Conservation (phyloP, 2,888 invertebrate species). For the Muschampia plurimacula region DNA sequence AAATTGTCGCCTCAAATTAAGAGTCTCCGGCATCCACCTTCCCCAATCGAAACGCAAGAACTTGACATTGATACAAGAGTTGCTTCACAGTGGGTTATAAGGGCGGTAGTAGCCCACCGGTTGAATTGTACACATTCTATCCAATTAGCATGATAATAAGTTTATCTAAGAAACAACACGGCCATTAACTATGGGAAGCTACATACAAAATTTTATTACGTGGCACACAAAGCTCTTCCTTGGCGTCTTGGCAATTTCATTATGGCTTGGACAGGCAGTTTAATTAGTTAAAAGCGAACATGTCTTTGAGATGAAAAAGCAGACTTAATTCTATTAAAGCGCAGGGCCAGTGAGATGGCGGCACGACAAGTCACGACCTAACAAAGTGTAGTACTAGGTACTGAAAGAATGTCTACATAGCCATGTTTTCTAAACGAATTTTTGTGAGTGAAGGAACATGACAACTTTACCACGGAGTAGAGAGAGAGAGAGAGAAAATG, state of each 20-base stretch:
- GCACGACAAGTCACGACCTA: neutral
- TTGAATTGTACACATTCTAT: no score
- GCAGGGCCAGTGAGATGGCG: neutral
- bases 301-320: conserved; percentile 38
- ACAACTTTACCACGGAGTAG: no score
- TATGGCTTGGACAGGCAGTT: conserved; percentile 34
- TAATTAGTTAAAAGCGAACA: conserved; percentile 44
- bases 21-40: no score
- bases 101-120: no score
- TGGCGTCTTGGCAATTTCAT: conserved; percentile 32
- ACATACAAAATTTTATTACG: conserved; percentile 14
- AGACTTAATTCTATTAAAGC: conserved; percentile 30
- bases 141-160: neutral
- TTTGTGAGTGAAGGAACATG: no score
- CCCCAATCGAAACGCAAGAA: no score
- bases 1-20: no score
- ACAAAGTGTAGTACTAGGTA: neutral
- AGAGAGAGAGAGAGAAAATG: no score
- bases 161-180: neutral
- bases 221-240: conserved; percentile 14
- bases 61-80: no score
- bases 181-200: neutral
- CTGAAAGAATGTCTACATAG: neutral
- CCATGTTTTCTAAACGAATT: no score
- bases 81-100: no score